Evolutionary conservation across 2,888 invertebrate species (phyloP), one percentile per base, ranked within the genome.

Genomic region (Griposia aprilina): DNA sequence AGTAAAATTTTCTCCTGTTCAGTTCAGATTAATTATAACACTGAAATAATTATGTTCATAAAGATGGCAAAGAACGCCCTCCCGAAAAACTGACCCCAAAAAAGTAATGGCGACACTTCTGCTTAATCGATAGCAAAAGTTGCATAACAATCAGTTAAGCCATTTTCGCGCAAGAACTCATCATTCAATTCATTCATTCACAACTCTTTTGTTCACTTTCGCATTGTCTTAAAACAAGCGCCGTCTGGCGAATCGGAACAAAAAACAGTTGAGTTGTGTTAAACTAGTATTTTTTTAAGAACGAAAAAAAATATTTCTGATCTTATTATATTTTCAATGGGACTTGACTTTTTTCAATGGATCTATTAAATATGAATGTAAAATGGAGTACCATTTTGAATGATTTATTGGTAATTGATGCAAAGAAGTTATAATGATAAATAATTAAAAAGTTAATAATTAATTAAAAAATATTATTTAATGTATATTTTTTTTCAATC

Each of bases 121-220:
- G 17, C 26, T 52, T 60, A 65, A 76, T 78, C 67, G 45, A 83
- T 71, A 78, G 36, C 67, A 60, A 81, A 71, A 71, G 30, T 71
- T 71, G n/a, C n/a, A 20, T 26, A 66, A 67, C 52, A 78, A 83
- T 81, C 71, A 81, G 78, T 72, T 81, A 81, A 83, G 78, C 78
- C 60, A 71, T 60, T 71, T 71, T 72, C 23, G 62, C 78, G 45
- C 78, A 68, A 81, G 62, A 83, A 72, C 83, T 83, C 83, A 83
- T 81, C 78, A 83, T 83, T 81, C 78, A 83, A 57, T 72, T 83
- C 83, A 71, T 81, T 81, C 83, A 81, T 83, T 68, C 83, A 77
- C 57, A 45, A 15, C 23, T 83, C 81, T 72, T 78, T 81, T 81
- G 81, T 81, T 77, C 60, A 59, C 10, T 62, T 8, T 68, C 15